Conservation (phyloP, 2,888 invertebrate genomes). For the Mellilla xanthometata region DNA sequence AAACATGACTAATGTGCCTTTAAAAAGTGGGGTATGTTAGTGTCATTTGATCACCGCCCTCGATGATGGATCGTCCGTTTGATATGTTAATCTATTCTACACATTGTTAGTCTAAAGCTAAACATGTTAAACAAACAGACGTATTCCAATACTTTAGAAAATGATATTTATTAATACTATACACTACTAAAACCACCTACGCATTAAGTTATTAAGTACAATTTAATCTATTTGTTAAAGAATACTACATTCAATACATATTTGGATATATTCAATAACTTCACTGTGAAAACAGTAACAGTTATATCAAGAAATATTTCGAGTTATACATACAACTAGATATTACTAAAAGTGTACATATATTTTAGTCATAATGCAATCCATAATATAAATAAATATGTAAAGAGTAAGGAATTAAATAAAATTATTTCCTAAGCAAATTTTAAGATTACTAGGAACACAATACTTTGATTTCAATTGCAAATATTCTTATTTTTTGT, state of each 20-base stretch:
- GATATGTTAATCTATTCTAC: slow-evolving; percentile 78
- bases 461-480: slow-evolving; percentile 50
- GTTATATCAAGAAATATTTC: slow-evolving; percentile 49
- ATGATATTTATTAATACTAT: slow-evolving; percentile 80
- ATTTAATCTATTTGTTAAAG: slow-evolving; percentile 76
- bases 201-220: slow-evolving; percentile 72
- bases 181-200: slow-evolving; percentile 69
- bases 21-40: slow-evolving; percentile 71
- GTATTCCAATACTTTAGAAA: slow-evolving; percentile 76
- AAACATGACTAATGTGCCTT: slow-evolving; percentile 60
- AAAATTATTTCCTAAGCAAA: slow-evolving; percentile 46
- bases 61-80: slow-evolving; percentile 49
- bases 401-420: slow-evolving; percentile 51
- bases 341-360: slow-evolving; percentile 64
- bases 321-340: slow-evolving; percentile 60
- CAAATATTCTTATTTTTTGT: slow-evolving; percentile 36
- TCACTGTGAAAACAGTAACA: slow-evolving; percentile 58
- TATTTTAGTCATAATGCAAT: slow-evolving; percentile 57
- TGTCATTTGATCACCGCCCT: slow-evolving; percentile 53
- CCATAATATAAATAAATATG: slow-evolving; percentile 63
- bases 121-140: slow-evolving; percentile 83
- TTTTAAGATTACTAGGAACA: slow-evolving; percentile 49
- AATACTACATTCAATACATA: slow-evolving; percentile 61
- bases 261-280: slow-evolving; percentile 51
- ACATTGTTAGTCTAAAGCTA: slow-evolving; percentile 79